Conservation (phyloP, 2,888 invertebrate species). For the Lacanobia wlatinum region DNA sequence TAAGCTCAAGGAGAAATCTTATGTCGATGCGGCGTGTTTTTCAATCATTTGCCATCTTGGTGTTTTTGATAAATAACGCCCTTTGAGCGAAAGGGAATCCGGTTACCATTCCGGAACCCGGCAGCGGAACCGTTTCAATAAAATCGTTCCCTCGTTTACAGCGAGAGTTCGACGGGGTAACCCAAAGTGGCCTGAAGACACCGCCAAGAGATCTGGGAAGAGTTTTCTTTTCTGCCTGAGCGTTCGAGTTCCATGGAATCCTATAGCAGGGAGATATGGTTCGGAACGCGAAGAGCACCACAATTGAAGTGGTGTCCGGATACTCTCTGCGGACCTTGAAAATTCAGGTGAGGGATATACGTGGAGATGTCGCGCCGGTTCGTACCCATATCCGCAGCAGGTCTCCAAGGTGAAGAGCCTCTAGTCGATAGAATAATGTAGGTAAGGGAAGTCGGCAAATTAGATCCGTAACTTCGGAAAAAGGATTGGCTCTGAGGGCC, state of each 20-base stretch:
- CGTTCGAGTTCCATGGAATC: conserved; percentile 87
- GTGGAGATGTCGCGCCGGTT: conserved; percentile 80
- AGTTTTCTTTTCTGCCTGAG: conserved; percentile 69
- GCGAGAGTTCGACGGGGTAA: conserved; percentile 77
- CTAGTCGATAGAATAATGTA: conserved; percentile 91
- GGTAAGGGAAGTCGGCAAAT: conserved; percentile 93
- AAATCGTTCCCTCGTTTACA: conserved; percentile 78
- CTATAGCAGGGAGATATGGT: conserved; percentile 89
- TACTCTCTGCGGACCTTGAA: conserved; percentile 79
- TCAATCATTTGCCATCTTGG: not conserved
- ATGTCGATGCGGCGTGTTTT: conserved; percentile 79
- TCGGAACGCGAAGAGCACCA: conserved; percentile 82
- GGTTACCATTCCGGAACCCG: conserved; percentile 91
- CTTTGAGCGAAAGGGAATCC: conserved; percentile 89
- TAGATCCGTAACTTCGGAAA: conserved; percentile 92
- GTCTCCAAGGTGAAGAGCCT: conserved; percentile 90
- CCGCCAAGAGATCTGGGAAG: conserved; percentile 92
- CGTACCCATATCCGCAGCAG: conserved; percentile 94
- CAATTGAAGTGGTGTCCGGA: conserved; percentile 75
- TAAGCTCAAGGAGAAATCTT: conserved; percentile 89
- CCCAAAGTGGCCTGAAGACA: conserved; percentile 77
- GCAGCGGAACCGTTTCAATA: conserved; percentile 88
- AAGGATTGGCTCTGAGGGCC: conserved; percentile 93
- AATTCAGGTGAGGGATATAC: conserved; percentile 79
- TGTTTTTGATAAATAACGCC: conserved; percentile 73